Evolutionary conservation across 2,797 vertebrate species (phyloP).

Genomic region (Eurystomus glaucurus): DNA sequence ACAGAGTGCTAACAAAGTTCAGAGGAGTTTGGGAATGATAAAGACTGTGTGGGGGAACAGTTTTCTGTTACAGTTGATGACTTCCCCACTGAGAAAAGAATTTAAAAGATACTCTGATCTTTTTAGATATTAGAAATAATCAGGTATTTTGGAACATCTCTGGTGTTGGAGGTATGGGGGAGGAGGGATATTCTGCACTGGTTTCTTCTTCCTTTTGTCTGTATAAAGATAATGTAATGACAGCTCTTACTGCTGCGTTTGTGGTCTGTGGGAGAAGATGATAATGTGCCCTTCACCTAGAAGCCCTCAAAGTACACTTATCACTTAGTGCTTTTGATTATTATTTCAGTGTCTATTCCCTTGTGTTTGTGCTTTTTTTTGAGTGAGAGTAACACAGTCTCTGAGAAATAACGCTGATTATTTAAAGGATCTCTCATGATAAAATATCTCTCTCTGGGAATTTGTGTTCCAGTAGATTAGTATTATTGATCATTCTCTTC

Average conservation of each 20-base stretch:
- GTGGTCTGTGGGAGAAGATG: neutral
- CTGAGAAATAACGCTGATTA: slow-evolving; percentile 70
- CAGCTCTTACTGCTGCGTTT: neutral
- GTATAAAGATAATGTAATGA: neutral
- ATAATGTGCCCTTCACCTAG: neutral
- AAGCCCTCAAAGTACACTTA: neutral
- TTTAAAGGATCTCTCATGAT: slow-evolving; percentile 66
- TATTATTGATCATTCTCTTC: slow-evolving; percentile 80
- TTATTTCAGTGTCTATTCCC: slow-evolving; percentile 39
- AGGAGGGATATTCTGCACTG: neutral
- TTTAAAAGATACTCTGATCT: neutral
- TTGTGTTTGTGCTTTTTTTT: slow-evolving; percentile 3
- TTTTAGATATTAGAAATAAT: neutral
- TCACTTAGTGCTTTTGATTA: neutral
- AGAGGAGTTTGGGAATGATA: neutral
- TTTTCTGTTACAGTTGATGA: neutral
- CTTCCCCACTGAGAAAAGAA: neutral
- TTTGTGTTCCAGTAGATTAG: slow-evolving; percentile 81
- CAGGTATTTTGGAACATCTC: neutral
- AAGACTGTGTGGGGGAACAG: neutral
- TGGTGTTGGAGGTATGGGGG: neutral
- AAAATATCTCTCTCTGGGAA: slow-evolving; percentile 78
- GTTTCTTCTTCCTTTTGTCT: neutral
- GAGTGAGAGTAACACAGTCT: slow-evolving; percentile 22
- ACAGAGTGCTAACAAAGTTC: neutral